Evolutionary conservation across 2,113 vertebrate species (phyloP).

Genomic region (Phyllopteryx taeniolatus): DNA sequence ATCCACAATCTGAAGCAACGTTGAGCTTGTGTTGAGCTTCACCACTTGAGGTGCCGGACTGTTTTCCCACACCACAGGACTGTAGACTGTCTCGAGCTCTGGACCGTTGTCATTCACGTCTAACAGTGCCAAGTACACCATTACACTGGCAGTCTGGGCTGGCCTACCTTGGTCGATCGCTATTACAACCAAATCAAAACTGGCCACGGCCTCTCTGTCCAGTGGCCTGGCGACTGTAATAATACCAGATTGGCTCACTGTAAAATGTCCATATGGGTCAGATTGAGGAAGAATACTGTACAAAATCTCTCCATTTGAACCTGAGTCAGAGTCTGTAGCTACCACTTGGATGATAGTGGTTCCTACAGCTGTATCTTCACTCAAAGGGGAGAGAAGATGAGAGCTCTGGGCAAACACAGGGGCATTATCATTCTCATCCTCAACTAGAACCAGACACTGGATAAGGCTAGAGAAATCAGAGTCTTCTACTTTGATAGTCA

Average conservation of each 20-base stretch:
- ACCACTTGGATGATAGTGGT: constrained; percentile 74
- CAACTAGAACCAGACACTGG: constrained; percentile 78
- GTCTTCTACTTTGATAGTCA: constrained; percentile 84
- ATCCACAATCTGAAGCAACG: constrained; percentile 77
- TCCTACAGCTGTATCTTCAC: constrained; percentile 76
- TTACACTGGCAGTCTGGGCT: constrained; percentile 73
- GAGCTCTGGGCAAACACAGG: constrained; percentile 76
- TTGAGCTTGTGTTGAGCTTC: constrained; percentile 75
- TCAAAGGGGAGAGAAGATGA: constrained; percentile 66
- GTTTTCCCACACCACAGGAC: constrained; percentile 85
- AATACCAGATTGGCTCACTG: constrained; percentile 69
- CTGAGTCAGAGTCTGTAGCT: constrained; percentile 80
- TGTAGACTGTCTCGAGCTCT: constrained; percentile 76
- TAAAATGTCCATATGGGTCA: constrained; percentile 74
- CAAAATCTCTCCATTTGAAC: constrained; percentile 74
- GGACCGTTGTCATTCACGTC: constrained; percentile 87
- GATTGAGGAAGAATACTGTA: constrained; percentile 79
- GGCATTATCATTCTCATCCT: constrained; percentile 85
- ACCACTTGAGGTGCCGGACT: constrained; percentile 74
- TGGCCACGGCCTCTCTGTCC: constrained; percentile 74
- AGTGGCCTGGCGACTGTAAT: constrained; percentile 73
- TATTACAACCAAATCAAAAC: constrained; percentile 77
- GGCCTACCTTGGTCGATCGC: constrained; percentile 81
- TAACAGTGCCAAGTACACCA: constrained; percentile 74
- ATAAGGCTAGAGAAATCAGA: constrained; percentile 79